Evolutionary conservation across 2,888 invertebrate genomes (phyloP), one percentile per base, ranked within the genome.

Genomic region (Congeria kusceri): DNA sequence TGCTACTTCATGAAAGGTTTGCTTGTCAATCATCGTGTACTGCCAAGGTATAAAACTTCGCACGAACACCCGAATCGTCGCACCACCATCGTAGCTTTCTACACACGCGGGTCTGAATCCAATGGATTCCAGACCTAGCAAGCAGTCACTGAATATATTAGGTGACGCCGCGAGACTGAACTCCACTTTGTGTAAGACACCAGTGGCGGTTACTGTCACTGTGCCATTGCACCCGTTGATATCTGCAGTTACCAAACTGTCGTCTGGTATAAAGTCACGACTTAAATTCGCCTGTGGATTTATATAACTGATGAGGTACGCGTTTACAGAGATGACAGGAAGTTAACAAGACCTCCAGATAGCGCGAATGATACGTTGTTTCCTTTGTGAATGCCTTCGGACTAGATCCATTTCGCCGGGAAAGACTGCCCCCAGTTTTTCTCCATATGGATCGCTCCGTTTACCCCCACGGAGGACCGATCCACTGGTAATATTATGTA

Each of bases 391-490:
- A 86, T 67, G 7, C 89, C 91, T 63, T 91, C 83, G 1, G 86
- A 73, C 91, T 89, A 91, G 5, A 90, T 82, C 91, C 91, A 91
- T 7, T 83, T 83, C n/a, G 79, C 63, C 0, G 89, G 89, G 70
- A 90, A 91, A 2, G 90, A 87, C n/a, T 83, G 65, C 0, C 90
- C 90, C 91, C 90, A 91, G 78, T 90, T 90, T 73, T 89, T 90
- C 80, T 90, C 90, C 77, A 89, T 72, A 69, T 90, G 89, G 7
- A 85, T 87, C 9, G 76, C 70, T 11, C 86, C 88, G 49, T 39
- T 39, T 11, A 39, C 39, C 39, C 39, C 39, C n/a, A 7, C 39
- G 39, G 39, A 39, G 3, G 39, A 39, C 39, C 39, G 39, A 13
- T 11, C 84, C 83, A 3, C 62, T 82, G 7, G 65, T 74, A 1